phyloP scores from a whole-genome alignment of 2,113 vertebrate species.

The Oryctolagus cuniculus region mOryCun1.1 NC_091434.1:34104001-34104500 shows the following conservation, averaged over 20 bases:
- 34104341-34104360: neutral
- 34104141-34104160: neutral
- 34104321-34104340: neutral
- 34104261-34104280: neutral
- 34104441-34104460: constrained; percentile 3
- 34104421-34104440: constrained; percentile 15
- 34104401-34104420: neutral
- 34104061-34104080: neutral
- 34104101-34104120: neutral
- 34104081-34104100: neutral
- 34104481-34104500: constrained; percentile 49
- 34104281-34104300: neutral
- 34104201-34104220: neutral
- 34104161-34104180: neutral
- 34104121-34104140: neutral
- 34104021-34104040: neutral
- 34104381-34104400: neutral
- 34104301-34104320: too few species aligned
- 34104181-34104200: neutral
- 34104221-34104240: neutral
- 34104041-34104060: neutral
- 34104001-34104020: neutral
- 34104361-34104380: neutral
- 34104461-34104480: neutral
- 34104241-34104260: neutral